These are phyloP conservation scores for Myioborus miniatus DNA, from an alignment of 2,797 vertebrate species.

Conservation along the genomic window DNA sequence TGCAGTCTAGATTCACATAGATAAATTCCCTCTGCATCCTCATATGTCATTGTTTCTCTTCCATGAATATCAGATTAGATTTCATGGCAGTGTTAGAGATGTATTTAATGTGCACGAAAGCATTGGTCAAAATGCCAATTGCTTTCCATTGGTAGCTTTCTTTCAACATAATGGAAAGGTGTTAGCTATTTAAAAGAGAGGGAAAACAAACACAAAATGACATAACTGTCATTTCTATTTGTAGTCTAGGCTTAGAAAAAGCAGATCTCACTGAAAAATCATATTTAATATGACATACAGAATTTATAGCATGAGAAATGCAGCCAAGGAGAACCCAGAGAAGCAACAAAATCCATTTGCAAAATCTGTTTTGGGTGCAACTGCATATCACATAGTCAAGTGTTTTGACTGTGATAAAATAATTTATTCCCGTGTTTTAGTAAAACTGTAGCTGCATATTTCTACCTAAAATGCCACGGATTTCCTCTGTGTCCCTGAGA, in stretches of 20 bases:
- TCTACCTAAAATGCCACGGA: not conserved
- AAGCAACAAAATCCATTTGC: not conserved
- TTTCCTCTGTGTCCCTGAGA: not conserved
- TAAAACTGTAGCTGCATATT: not conserved
- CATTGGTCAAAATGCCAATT: not conserved
- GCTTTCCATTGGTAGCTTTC: not conserved
- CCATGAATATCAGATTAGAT: not conserved
- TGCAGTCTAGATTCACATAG: not conserved
- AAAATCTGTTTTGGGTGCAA: slow-evolving; percentile 9
- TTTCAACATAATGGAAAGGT: not conserved
- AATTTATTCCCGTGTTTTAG: not conserved
- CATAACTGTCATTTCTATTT: slow-evolving; percentile 16
- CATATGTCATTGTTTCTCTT: not conserved
- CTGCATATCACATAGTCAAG: not conserved
- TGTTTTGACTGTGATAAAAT: slow-evolving; percentile 42
- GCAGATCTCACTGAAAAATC: not conserved
- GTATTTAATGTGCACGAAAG: not conserved
- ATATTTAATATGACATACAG: slow-evolving; percentile 7
- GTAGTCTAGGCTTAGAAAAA: not conserved
- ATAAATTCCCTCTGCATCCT: not conserved
- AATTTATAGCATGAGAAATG: slow-evolving; percentile 8
- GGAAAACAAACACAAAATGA: slow-evolving; percentile 4
- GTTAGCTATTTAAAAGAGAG: slow-evolving; percentile 1
- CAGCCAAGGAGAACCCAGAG: slow-evolving; percentile 2
- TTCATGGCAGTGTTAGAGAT: not conserved